Percentiles rank a stretch among this genome's conserved stretches.
phyloP scores from a whole-genome alignment of 1,140 invertebrate species.

The Bacillus rossius region DNA sequence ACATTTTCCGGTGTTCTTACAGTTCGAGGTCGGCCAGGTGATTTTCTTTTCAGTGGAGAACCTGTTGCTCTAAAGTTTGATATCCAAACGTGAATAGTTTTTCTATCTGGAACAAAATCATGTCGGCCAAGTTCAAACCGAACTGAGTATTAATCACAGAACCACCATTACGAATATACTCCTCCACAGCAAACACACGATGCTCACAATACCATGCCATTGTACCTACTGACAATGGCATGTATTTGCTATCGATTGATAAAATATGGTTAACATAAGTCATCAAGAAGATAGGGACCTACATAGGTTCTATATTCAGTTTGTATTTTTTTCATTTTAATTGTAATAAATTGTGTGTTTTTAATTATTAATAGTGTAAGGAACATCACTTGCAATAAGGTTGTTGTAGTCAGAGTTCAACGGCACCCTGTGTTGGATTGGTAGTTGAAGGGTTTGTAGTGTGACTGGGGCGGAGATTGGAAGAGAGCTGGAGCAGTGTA shows the following conservation, averaged over 20 bases:
- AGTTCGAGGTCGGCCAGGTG: constrained; percentile 8
- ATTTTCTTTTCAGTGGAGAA: constrained; percentile 9
- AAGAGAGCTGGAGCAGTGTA: too few species aligned
- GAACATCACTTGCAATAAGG: too few species aligned
- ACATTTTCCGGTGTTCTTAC: constrained; percentile 11
- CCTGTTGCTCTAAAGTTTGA: constrained; percentile 7
- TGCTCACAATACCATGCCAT: constrained; percentile 20
- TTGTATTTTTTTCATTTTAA: too few species aligned
- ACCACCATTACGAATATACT: constrained; percentile 19
- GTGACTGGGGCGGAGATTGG: too few species aligned
- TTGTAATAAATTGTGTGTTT: too few species aligned
- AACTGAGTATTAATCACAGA: constrained; percentile 15
- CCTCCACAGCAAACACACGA: constrained; percentile 21
- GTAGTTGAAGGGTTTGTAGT: too few species aligned
- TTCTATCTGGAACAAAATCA: constrained; percentile 17
- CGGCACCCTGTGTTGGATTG: too few species aligned
- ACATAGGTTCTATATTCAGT: too few species aligned
- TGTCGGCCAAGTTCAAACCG: constrained; percentile 15
- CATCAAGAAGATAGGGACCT: too few species aligned
- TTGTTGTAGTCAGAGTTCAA: too few species aligned
- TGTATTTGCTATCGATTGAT: background rate
- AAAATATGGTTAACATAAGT: too few species aligned
- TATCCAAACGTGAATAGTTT: constrained; percentile 12
- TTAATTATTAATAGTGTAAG: too few species aligned
- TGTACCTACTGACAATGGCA: constrained; percentile 14